phyloP scores from a whole-genome alignment of 1,140 invertebrate species.

The Penaeus vannamei region DNA sequence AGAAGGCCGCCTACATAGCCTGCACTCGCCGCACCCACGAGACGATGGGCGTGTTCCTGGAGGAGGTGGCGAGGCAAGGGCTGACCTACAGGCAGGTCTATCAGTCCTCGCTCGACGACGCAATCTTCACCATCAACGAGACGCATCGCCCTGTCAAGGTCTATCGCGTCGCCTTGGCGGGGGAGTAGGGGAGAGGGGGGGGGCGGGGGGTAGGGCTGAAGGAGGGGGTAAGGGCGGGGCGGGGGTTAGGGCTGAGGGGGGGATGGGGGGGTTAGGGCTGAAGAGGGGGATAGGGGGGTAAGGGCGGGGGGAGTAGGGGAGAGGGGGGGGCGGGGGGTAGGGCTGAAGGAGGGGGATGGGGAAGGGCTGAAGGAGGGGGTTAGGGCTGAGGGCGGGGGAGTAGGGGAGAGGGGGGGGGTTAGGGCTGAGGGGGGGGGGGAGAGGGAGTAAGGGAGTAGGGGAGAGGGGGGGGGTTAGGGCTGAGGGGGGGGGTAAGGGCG shows the following conservation, averaged over 20 bases:
- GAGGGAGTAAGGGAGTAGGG: too few relatives aligned
- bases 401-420: too few relatives aligned
- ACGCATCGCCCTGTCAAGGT: slow-evolving; percentile 58
- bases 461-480: too few relatives aligned
- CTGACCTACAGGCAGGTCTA: slow-evolving; percentile 44
- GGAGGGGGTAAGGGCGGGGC: not conserved
- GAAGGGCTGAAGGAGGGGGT: not conserved
- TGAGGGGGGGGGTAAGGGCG: too few relatives aligned
- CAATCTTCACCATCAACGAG: slow-evolving; percentile 65
- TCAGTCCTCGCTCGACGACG: slow-evolving; percentile 59
- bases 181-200: not conserved
- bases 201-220: not conserved
- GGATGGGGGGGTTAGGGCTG: too few relatives aligned
- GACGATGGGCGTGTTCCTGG: slow-evolving; percentile 59
- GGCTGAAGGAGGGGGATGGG: not conserved
- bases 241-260: too few relatives aligned
- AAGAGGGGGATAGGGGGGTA: too few relatives aligned
- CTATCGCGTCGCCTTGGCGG: slow-evolving; percentile 29
- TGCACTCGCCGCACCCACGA: slow-evolving; percentile 60
- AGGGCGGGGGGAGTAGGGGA: not conserved
- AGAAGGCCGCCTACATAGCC: slow-evolving; percentile 50
- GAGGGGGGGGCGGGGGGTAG: not conserved
- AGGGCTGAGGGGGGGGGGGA: too few relatives aligned
- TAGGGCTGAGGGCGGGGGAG: not conserved
- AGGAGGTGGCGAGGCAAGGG: slow-evolving; percentile 51